Evolutionary conservation across 2,797 vertebrate species (phyloP), one percentile per base, ranked within the genome.

Genomic region (Sarcophilus harrisii): DNA sequence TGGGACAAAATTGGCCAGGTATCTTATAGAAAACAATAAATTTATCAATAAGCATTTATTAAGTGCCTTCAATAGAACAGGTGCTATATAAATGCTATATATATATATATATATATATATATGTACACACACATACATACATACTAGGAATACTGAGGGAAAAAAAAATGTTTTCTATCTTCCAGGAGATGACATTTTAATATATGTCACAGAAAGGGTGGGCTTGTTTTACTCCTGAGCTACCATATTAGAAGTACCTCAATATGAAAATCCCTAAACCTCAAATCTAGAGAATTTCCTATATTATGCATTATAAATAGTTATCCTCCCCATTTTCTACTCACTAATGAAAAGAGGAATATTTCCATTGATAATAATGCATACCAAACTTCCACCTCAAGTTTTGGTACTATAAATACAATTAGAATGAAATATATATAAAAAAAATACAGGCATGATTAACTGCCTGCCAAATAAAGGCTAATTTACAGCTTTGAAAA

Each of bases 401-500:
- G 57, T 14, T 27, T 4, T 95, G 87, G 57, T 62, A 38, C 2
- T 93, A 32, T 6, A 93, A 4, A 59, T 95, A 27, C 1, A 98
- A 59, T 90, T 95, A 95, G 58, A 96, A 91, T 90, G 55, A 96
- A 96, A 95, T 0, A 0, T 93, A 95, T 58, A 49, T 95, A 95
- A 97, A 96, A 89, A 5, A 5, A 55, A 92, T 49, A 27, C 38
- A 87, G 73, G 5, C 14, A 90, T 95, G 1, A 57, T 96, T 92
- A 95, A 94, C 30, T 95, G 58, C 1, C 18, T 93, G 58, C 57
- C 55, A 95, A 92, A 96, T 89, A 49, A 57, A 91, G 30, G 38
- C 9, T 94, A 57, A 95, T 96, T 95, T 97, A 96, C n/a, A 95
- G 16, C 58, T 97, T 96, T 98, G 52, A 29, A 96, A 95, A 90